Evolutionary conservation across 1,140 invertebrate genomes (phyloP).

Genomic region (Solenopsis invicta): DNA sequence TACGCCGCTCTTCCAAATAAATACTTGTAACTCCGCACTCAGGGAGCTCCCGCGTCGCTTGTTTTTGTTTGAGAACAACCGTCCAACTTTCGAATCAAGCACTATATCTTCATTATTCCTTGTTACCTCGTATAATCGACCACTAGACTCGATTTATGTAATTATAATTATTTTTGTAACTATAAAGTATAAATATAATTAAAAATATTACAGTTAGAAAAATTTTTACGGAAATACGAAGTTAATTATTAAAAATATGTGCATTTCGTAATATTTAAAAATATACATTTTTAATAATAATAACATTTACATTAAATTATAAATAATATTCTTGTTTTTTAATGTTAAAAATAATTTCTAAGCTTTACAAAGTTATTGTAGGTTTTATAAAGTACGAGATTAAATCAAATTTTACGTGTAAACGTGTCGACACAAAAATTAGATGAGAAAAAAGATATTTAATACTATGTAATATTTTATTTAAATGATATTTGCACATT

Average conservation of each 20-base stretch:
- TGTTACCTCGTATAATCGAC: constrained; percentile 6
- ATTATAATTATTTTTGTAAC: neutral
- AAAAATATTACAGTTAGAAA: constrained; percentile 33
- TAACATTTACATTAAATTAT: neutral
- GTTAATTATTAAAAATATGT: no score
- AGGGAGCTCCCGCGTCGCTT: neutral
- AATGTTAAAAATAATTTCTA: neutral
- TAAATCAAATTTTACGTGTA: neutral
- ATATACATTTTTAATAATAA: neutral
- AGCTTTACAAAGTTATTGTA: neutral
- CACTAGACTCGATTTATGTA: neutral
- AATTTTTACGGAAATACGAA: neutral
- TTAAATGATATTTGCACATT: neutral
- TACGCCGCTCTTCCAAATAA: constrained; percentile 8
- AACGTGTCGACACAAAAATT: neutral
- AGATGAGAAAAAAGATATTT: neutral
- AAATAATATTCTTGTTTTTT: neutral
- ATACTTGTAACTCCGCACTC: constrained; percentile 3
- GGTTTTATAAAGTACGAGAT: neutral
- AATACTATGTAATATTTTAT: neutral
- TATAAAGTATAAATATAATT: constrained; percentile 18
- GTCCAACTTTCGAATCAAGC: constrained; percentile 19
- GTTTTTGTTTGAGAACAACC: constrained; percentile 34
- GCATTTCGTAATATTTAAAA: neutral
- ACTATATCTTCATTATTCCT: constrained; percentile 36